Conservation (phyloP, 2,113 vertebrate species). For the Trematocara marginatum region DNA sequence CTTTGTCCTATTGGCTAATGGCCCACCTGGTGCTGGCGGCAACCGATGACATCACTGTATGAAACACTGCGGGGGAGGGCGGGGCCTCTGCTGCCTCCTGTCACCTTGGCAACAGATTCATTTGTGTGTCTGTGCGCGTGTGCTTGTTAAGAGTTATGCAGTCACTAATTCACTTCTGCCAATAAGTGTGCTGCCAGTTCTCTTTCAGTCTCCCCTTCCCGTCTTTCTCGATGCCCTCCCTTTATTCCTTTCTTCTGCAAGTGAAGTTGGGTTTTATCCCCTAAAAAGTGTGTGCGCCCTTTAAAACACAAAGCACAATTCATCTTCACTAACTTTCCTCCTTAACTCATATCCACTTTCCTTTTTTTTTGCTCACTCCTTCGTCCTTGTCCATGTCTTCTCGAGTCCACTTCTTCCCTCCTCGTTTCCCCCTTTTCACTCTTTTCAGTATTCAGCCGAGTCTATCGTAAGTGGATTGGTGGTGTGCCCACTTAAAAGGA, state of each 20-base stretch:
- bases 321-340: not conserved
- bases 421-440: conserved; percentile 1
- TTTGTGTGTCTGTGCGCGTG: not conserved
- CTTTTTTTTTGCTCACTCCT: not conserved
- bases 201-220: not conserved
- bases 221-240: not conserved
- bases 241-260: not conserved
- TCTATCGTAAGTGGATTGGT: conserved; percentile 65
- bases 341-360: not conserved
- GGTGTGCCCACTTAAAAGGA: conserved; percentile 61
- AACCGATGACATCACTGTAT: conserved; percentile 56
- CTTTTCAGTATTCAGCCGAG: conserved; percentile 43
- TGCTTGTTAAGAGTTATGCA: conserved; percentile 21
- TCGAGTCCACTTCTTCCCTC: not conserved
- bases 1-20: conserved; percentile 56
- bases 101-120: conserved; percentile 64
- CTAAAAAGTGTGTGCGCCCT: not conserved
- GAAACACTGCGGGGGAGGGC: conserved; percentile 34
- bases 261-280: not conserved
- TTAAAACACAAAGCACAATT: not conserved
- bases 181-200: not conserved
- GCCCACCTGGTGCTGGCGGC: conserved; percentile 13
- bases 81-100: conserved; percentile 40
- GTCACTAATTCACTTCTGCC: conserved; percentile 38
- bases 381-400: not conserved